Evolutionary conservation across 2,797 vertebrate genomes (phyloP), one percentile per base, ranked within the genome.

Genomic region (Sebastes ruberrimus): DNA sequence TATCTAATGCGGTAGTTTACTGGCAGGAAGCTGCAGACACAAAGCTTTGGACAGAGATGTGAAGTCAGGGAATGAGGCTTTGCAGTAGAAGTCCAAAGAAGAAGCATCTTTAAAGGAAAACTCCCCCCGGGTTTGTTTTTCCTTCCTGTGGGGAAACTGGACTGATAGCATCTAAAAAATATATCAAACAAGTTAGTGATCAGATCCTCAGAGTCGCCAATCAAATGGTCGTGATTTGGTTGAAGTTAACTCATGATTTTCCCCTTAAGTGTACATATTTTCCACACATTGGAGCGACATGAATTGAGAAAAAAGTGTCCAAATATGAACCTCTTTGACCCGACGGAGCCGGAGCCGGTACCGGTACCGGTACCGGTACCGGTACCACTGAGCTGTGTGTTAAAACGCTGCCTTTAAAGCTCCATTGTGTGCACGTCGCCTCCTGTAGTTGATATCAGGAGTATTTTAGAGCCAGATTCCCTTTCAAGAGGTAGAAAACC

Each of bases 1-100:
- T 97, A 97, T 97, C 93, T 94, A 96, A 97, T 96, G 97, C 98
- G 89, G 97, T 92, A 96, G 95, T 97, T 97, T 95, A 97, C 96
- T 94, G 97, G 96, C 96, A 96, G 95, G 95, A 97, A 97, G 97
- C 97, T 96, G 96, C 96, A 95, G 97, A 98, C 97, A 97, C 96
- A 92, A 97, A 97, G 96, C 96, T 95, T 96, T 95, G 92, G 95
- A 96, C 94, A 94, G 93, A 96, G 94, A 75, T 75, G 94, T 94
- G 95, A 95, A 94, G 91, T 94, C 93, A 95, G 93, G 96, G 93
- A 96, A 96, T 94, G 93, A 94, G 93, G 95, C 80, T 82, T 79
- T 94, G 92, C 93, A 95, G 94, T 91, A 90, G 90, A 95, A 89
- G 65, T 81, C 77, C 60, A 81, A 73, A 82, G 55, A 78, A 84